Percentiles rank a stretch among this genome's conserved stretches.
These are phyloP conservation scores for Stictonetta naevosa DNA, from an alignment of 2,113 vertebrate species.

Conservation along the genomic window DNA sequence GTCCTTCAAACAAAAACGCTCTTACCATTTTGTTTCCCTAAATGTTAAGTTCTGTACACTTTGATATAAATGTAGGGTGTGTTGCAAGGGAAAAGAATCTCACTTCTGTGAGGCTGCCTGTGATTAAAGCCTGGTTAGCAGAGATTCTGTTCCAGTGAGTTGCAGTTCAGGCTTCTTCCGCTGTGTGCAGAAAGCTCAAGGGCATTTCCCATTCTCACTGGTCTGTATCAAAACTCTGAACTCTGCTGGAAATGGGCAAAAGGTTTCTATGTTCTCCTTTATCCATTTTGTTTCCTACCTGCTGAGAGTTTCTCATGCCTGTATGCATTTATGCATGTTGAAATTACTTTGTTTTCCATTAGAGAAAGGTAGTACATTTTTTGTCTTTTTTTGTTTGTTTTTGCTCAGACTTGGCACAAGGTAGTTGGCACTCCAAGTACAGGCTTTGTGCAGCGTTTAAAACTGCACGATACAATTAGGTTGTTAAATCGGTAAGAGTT, in stretches of 20 bases:
- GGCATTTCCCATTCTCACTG: neutral
- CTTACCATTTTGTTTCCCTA: neutral
- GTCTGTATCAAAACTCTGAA: neutral
- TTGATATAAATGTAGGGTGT: neutral
- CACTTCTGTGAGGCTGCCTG: neutral
- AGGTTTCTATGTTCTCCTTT: neutral
- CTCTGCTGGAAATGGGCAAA: neutral
- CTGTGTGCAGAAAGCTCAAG: neutral
- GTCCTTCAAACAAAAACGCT: neutral
- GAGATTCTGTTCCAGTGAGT: neutral
- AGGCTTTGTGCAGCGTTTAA: neutral
- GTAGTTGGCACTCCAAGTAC: neutral
- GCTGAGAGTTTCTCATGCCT: neutral
- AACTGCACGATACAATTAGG: neutral
- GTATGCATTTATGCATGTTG: accelerated
- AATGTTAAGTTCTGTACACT: neutral
- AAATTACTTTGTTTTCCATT: neutral
- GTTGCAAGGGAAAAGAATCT: conserved; percentile 29
- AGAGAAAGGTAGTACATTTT: neutral
- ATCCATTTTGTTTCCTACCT: neutral
- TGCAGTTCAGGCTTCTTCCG: neutral
- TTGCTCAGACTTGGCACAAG: accelerated
- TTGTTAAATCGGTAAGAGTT: neutral
- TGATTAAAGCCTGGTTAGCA: neutral
- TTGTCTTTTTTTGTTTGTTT: neutral